These are phyloP conservation scores for Rotaria magnacalcarata DNA, from an alignment of 2,888 invertebrate species.

Conservation along the genomic window DNA sequence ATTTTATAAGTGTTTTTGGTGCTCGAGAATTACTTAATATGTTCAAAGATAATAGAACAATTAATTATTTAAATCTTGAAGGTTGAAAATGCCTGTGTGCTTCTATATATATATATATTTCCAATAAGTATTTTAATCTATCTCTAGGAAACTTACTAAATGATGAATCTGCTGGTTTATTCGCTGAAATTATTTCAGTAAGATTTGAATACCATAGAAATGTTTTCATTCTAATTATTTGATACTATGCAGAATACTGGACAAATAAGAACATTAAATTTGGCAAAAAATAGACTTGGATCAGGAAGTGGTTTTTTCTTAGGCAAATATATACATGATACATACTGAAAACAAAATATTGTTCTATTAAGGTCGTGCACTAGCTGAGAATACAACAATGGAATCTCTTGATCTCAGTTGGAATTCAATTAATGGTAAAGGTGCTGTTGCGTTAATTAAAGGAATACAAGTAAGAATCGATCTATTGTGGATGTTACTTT, in stretches of 20 bases:
- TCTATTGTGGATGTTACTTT: too few species aligned
- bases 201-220: neutral
- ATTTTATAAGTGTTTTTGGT: neutral
- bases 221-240: neutral
- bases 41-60: slow-evolving; percentile 2
- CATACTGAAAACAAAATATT: neutral
- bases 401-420: slow-evolving; percentile 12
- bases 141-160: slow-evolving; percentile 11
- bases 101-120: too few species aligned
- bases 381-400: slow-evolving; percentile 20
- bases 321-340: neutral
- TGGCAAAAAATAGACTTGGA: neutral
- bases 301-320: neutral
- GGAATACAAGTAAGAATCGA: neutral
- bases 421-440: neutral
- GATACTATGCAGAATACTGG: neutral
- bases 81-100: neutral
- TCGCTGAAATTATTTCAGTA: neutral
- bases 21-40: neutral
- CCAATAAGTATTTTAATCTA: neutral
- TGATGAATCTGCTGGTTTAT: slow-evolving; percentile 15
- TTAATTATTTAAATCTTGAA: slow-evolving; percentile 7
- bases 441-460: slow-evolving; percentile 30
- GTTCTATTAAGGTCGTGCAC: neutral
- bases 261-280: slow-evolving; percentile 1